phyloP scores from a whole-genome alignment of 2,113 vertebrate genomes.

The Epinephelus fuscoguttatus region DNA sequence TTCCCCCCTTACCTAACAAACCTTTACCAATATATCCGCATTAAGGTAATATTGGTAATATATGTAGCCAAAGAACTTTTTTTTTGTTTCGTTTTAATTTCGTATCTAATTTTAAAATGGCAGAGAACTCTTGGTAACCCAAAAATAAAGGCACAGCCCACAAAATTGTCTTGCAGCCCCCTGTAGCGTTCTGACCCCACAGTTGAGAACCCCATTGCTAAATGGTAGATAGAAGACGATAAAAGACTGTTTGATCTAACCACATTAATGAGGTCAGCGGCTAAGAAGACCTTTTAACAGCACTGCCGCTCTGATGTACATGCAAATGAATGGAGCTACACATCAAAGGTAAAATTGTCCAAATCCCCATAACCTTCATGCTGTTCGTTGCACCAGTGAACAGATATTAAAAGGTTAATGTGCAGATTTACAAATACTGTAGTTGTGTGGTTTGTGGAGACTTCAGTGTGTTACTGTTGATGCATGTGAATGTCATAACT shows the following conservation, averaged over 20 bases:
- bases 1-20: not conserved
- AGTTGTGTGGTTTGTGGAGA: not conserved
- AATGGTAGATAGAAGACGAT: conserved; percentile 47
- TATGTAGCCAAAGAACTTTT: not conserved
- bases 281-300: conserved; percentile 58
- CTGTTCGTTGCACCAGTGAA: not conserved
- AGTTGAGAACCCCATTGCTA: conserved; percentile 13
- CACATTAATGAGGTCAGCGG: conserved; percentile 61
- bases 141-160: not conserved
- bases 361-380: conserved; percentile 19
- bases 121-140: not conserved
- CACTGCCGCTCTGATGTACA: conserved; percentile 16
- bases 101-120: not conserved
- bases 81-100: not conserved
- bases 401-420: not conserved
- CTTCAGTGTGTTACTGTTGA: not conserved
- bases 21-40: not conserved
- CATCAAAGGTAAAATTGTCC: conserved; percentile 47
- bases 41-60: not conserved
- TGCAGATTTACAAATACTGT: conserved; percentile 10
- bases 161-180: not conserved
- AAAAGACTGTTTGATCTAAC: conserved; percentile 47
- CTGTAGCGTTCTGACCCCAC: conserved; percentile 12
- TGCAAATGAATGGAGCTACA: conserved; percentile 43
- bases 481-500: not conserved